Conservation (phyloP, 2,797 vertebrate genomes). For the Tenualosa ilisha region DNA sequence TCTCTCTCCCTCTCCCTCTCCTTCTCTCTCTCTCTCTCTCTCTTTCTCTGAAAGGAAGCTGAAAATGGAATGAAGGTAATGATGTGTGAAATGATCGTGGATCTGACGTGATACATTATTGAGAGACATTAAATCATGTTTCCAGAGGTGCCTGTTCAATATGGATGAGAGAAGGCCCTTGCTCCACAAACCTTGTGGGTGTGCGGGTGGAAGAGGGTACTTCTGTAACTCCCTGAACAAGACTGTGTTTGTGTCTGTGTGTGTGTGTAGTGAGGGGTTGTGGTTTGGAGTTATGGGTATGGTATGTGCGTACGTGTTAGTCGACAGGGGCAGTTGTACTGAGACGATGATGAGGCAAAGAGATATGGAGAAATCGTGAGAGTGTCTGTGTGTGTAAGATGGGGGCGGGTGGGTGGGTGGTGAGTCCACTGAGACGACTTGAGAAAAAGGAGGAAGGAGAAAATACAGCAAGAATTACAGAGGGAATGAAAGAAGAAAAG, state of each 20-base stretch:
- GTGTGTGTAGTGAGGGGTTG: background rate
- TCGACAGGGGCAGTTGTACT: background rate
- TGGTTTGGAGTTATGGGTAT: background rate
- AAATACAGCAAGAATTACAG: background rate
- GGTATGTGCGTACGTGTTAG: background rate
- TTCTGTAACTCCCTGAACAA: background rate
- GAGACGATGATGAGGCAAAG: background rate
- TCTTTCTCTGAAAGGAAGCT: background rate
- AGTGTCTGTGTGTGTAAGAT: background rate
- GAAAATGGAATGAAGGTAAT: conserved; percentile 62
- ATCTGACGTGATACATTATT: conserved; percentile 73
- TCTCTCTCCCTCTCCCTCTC: conserved; percentile 40
- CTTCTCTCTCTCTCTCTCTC: no score
- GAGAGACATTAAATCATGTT: conserved; percentile 66
- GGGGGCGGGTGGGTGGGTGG: background rate
- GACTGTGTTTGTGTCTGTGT: background rate
- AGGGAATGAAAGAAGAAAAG: background rate
- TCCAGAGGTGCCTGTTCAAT: conserved; percentile 64
- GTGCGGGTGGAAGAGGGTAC: conserved; percentile 14
- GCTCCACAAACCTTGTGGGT: conserved; percentile 44
- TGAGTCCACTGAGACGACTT: background rate
- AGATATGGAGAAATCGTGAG: background rate
- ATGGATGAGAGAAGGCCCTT: conserved; percentile 58
- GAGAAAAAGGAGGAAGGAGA: background rate
- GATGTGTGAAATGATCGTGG: conserved; percentile 65